These are phyloP conservation scores for Saguinus oedipus DNA, from an alignment of 2,797 vertebrate species.

Conservation along the genomic window DNA sequence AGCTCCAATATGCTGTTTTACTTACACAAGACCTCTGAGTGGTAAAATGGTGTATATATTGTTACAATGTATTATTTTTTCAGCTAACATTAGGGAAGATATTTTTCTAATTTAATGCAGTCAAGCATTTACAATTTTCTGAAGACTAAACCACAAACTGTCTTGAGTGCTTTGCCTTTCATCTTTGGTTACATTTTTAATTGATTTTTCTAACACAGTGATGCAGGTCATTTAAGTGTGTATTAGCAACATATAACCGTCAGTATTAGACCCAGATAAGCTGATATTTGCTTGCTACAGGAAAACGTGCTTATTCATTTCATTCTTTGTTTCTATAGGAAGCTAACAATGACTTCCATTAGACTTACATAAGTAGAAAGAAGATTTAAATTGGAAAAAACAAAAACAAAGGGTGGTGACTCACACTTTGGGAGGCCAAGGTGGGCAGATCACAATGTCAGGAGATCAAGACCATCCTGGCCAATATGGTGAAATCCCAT, in stretches of 20 bases:
- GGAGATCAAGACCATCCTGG: not conserved
- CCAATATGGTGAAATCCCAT: not conserved
- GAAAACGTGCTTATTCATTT: conserved; percentile 55
- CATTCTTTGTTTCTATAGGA: conserved; percentile 52
- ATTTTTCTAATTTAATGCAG: conserved; percentile 30
- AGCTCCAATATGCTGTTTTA: conserved; percentile 32
- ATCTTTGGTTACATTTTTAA: conserved; percentile 56
- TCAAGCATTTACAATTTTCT: conserved; percentile 16
- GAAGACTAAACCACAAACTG: conserved; percentile 33
- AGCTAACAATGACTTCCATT: conserved; percentile 48
- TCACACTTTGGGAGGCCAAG: not conserved
- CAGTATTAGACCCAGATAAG: not conserved
- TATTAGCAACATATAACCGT: conserved; percentile 46
- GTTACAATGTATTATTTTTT: conserved; percentile 14
- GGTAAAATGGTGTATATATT: conserved; percentile 7
- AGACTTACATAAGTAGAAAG: conserved; percentile 35
- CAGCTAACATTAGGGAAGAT: conserved; percentile 14
- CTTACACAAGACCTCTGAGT: conserved; percentile 14
- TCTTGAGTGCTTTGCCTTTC: conserved; percentile 51
- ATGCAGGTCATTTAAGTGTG: conserved; percentile 20
- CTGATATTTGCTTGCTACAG: conserved; percentile 1
- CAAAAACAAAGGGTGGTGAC: not conserved
- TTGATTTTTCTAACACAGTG: conserved; percentile 43
- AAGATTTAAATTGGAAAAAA: conserved; percentile 55
- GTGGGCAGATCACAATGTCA: not conserved